Evolutionary conservation across 2,888 invertebrate species (phyloP).

Genomic region (Scrobipalpa costella): DNA sequence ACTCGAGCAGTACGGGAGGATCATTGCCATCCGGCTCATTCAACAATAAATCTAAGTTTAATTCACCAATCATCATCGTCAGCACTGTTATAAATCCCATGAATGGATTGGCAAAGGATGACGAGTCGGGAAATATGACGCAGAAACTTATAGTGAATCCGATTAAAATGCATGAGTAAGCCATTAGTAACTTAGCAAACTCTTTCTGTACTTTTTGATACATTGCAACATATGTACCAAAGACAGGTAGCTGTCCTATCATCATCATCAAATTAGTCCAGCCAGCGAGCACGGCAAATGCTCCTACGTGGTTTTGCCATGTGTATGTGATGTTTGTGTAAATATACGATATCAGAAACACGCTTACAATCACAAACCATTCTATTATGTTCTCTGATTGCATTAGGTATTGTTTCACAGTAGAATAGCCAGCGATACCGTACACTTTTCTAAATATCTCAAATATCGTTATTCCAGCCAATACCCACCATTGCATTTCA

Average conservation of each 20-base stretch:
- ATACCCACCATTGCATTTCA: conserved; percentile 91
- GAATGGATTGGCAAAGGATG: conserved; percentile 91
- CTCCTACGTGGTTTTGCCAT: conserved; percentile 94
- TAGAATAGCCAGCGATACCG: conserved; percentile 90
- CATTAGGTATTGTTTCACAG: conserved; percentile 89
- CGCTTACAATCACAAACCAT: conserved; percentile 92
- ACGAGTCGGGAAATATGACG: conserved; percentile 91
- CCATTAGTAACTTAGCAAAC: conserved; percentile 91
- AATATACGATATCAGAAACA: conserved; percentile 90
- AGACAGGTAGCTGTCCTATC: conserved; percentile 93
- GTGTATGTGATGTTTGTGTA: conserved; percentile 87
- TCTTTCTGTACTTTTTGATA: conserved; percentile 93
- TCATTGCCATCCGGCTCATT: conserved; percentile 89
- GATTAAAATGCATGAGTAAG: conserved; percentile 91
- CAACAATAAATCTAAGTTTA: conserved; percentile 88
- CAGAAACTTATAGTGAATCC: conserved; percentile 94
- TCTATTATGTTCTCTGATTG: conserved; percentile 93
- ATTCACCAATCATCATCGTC: conserved; percentile 94
- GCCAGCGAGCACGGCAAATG: conserved; percentile 91
- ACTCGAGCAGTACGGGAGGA: conserved; percentile 87
- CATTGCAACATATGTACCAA: conserved; percentile 95
- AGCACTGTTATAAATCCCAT: conserved; percentile 92
- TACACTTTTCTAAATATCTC: conserved; percentile 91
- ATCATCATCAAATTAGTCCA: conserved; percentile 96
- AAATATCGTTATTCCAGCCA: conserved; percentile 88